A percentile compares a stretch with the other conserved stretches of the same genome.
Conservation (phyloP, 2,113 vertebrate species). For the Semicossyphus pulcher region DNA sequence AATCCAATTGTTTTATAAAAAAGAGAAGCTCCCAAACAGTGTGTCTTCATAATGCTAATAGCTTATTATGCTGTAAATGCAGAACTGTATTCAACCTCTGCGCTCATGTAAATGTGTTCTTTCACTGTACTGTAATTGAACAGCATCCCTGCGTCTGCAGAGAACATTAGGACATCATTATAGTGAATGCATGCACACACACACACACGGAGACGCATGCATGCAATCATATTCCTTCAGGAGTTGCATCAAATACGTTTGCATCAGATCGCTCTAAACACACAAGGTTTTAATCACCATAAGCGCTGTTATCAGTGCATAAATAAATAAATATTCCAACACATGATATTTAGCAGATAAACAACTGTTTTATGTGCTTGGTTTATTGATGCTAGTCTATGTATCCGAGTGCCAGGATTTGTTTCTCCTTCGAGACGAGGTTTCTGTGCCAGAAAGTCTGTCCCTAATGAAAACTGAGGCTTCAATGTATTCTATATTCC, state of each 20-base stretch:
- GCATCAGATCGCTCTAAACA: conserved; percentile 18
- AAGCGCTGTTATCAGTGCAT: conserved; percentile 3
- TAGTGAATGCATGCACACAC: conserved; percentile 11
- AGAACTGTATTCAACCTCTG: conserved; percentile 44
- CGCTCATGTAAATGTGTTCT: conserved; percentile 62
- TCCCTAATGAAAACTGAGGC: conserved; percentile 3
- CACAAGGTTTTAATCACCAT: conserved; percentile 12
- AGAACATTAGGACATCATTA: conserved; percentile 50
- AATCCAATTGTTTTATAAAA: conserved; percentile 39
- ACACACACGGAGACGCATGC: conserved; percentile 13
- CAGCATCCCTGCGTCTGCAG: conserved; percentile 29
- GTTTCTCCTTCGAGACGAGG: conserved; percentile 20
- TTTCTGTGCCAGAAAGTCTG: conserved; percentile 13
- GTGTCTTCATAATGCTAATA: conserved; percentile 59
- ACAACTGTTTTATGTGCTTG: conserved; percentile 26
- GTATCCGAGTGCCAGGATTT: conserved; percentile 29
- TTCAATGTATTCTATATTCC: conserved; percentile 7
- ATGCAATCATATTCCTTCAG: conserved; percentile 15
- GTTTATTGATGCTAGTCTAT: conserved; percentile 37
- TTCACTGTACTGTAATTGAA: conserved; percentile 53
- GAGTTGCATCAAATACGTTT: conserved; percentile 20
- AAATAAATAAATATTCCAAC: conserved; percentile 4
- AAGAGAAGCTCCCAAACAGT: conserved; percentile 26
- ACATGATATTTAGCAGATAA: conserved; percentile 17
- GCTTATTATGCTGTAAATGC: conserved; percentile 63